phyloP scores from a whole-genome alignment of 2,888 invertebrate genomes.

The Gari tellinella region DNA sequence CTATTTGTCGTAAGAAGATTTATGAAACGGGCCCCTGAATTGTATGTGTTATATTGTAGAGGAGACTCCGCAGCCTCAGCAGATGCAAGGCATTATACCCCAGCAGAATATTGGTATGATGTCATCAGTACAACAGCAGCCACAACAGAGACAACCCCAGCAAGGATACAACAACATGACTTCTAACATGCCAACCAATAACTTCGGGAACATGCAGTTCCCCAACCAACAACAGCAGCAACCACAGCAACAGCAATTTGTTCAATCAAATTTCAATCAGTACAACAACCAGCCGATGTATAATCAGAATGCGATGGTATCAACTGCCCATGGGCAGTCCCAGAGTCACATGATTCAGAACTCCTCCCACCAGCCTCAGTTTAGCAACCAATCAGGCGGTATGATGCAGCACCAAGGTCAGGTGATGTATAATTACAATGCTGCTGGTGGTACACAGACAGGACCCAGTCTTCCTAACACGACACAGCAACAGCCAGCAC shows the following conservation, averaged over 20 bases:
- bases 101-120: slow-evolving; percentile 30
- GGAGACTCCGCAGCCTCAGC: slow-evolving; percentile 12
- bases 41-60: too few relatives aligned
- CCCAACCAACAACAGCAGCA: slow-evolving; percentile 43
- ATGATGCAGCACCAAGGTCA: slow-evolving; percentile 48
- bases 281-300: slow-evolving; percentile 54
- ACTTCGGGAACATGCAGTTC: slow-evolving; percentile 39
- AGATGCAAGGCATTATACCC: slow-evolving; percentile 33
- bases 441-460: slow-evolving; percentile 19
- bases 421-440: slow-evolving; percentile 58
- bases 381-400: slow-evolving; percentile 67
- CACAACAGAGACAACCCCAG: slow-evolving; percentile 7
- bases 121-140: neutral
- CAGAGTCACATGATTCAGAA: slow-evolving; percentile 48
- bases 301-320: slow-evolving; percentile 45
- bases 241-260: slow-evolving; percentile 44
- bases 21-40: too few relatives aligned
- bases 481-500: slow-evolving; percentile 63
- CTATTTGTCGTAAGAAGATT: too few relatives aligned
- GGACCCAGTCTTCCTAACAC: slow-evolving; percentile 68
- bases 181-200: slow-evolving; percentile 16
- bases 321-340: slow-evolving; percentile 44
- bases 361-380: slow-evolving; percentile 41
- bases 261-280: slow-evolving; percentile 50
- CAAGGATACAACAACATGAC: slow-evolving; percentile 39